Evolutionary conservation across 35 echinoderm and acorn worm species (phyloP), one percentile per base, ranked within the genome.

Genomic region (Chiridota heheva): DNA sequence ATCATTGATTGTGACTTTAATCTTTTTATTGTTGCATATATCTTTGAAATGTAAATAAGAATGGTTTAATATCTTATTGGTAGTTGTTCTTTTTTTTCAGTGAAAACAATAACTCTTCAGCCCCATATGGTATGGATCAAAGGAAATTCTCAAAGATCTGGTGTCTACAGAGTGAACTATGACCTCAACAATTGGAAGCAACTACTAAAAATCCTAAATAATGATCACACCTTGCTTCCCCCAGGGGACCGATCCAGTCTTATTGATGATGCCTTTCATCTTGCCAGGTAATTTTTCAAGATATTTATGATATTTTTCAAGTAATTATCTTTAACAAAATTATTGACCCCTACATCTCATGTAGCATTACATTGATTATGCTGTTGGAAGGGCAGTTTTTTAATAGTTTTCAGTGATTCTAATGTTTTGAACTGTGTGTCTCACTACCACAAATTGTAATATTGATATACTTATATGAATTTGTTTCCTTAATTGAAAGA

Each of bases 111-210:
- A 13, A 17, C 63, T 12, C 40, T 90, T 5, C 33, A 24, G 28
- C n/a, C n/a, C 40, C 51, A 59, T 26, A 71, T 55, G 0, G 36
- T 35, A 28, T 96, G 93, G 93, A 75, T 87, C 80, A 96, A 96
- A 71, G 88, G 71, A 1, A 96, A 96, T 59, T 34, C 27, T n/a
- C 29, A 87, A 6, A 78, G 84, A 43, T 82, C 77, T 34, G 93
- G 93, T 2, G 83, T 96, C 46, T 96, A 96, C 72, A 70, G 93
- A 34, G 88, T 96, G 20, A 96, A 90, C 72, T 96, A 96, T 29
- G 78, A 90, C 73, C 36, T 29, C 3, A 55, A 72, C 3, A 90
- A 81, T 63, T 96, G 93, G 93, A 39, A 77, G 17, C 38, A 57
- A 4, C 40, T 96, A 36, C 62, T 42, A 15, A 31, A 82, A 6